Conservation (phyloP, 2,888 invertebrate species). For the Cordilura impudica region DNA sequence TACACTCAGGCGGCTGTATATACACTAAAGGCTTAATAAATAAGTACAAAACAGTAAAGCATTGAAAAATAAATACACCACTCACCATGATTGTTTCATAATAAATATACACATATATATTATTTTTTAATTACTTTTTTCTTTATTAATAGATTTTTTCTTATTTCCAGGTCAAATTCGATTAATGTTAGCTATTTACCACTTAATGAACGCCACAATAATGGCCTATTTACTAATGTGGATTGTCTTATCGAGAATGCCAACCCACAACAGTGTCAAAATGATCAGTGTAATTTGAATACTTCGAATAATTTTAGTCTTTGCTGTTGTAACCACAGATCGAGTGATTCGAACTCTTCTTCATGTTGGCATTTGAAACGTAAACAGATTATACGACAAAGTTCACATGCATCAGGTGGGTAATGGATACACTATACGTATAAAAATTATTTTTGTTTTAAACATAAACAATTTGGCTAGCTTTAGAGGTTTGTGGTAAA, state of each 20-base stretch:
- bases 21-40: slow-evolving; percentile 8
- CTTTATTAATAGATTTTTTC: neutral
- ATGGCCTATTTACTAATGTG: slow-evolving; percentile 19
- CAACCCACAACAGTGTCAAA: slow-evolving; percentile 22
- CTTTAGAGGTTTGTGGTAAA: no score
- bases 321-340: slow-evolving; percentile 67
- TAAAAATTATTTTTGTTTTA: no score
- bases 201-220: slow-evolving; percentile 49
- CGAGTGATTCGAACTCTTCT: slow-evolving; percentile 39
- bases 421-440: no score
- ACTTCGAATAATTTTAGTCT: slow-evolving; percentile 30
- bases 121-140: neutral
- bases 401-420: slow-evolving; percentile 65
- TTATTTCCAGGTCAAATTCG: slow-evolving; percentile 61
- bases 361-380: slow-evolving; percentile 66
- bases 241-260: slow-evolving; percentile 37
- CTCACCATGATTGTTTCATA: neutral
- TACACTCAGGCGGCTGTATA: slow-evolving; percentile 60
- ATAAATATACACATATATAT: neutral
- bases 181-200: slow-evolving; percentile 63
- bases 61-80: neutral
- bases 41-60: slow-evolving; percentile 25
- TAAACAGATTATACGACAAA: slow-evolving; percentile 65
- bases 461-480: no score
- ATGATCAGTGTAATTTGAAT: slow-evolving; percentile 41